Conservation (phyloP, 2,113 vertebrate species). For the Platycercus adscitus region DNA sequence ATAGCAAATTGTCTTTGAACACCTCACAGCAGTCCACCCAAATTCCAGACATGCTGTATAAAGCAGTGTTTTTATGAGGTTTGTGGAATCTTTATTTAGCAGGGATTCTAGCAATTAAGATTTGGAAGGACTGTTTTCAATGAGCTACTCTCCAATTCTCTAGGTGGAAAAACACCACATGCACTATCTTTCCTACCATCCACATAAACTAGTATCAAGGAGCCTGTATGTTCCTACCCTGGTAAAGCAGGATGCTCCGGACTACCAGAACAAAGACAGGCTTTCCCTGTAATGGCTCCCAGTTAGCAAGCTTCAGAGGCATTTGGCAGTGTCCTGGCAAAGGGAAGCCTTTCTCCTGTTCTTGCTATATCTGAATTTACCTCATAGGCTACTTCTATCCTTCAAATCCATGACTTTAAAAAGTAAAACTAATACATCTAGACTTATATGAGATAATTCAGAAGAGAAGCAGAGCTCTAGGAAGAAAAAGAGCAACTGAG, state of each 20-base stretch:
- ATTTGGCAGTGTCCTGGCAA: background rate
- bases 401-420: background rate
- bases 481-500: background rate
- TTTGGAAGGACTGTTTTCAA: background rate
- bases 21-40: background rate
- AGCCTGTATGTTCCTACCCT: background rate
- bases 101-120: background rate
- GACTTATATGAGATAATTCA: background rate
- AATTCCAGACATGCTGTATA: background rate
- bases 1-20: background rate
- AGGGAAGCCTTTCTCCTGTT: background rate
- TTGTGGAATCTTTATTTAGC: background rate
- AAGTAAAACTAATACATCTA: background rate
- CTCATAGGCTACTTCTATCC: background rate
- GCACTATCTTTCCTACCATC: background rate
- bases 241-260: background rate
- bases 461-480: background rate
- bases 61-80: background rate
- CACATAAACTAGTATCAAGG: fast-evolving
- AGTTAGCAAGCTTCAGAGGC: background rate
- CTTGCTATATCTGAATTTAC: background rate
- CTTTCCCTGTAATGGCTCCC: background rate
- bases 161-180: background rate
- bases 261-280: background rate
- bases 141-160: background rate